Percentiles rank a stretch among this genome's conserved stretches.
Evolutionary conservation across 1,140 invertebrate species (phyloP).

Genomic region (Leucophenga varia): DNA sequence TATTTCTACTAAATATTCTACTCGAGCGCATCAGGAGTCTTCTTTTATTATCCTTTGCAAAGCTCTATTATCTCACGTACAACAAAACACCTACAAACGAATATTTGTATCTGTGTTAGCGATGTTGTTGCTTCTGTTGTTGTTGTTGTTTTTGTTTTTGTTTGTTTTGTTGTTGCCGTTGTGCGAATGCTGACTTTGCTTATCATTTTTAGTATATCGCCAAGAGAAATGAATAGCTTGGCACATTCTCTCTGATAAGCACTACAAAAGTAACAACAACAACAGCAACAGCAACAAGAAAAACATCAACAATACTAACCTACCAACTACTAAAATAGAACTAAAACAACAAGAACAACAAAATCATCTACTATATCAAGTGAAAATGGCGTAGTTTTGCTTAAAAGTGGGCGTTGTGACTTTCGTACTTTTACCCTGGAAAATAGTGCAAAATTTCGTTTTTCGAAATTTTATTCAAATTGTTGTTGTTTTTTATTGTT

Average conservation of each 20-base stretch:
- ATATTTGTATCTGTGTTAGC: neutral
- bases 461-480: constrained; percentile 16
- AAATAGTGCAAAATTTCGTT: constrained; percentile 22
- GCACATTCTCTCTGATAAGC: constrained; percentile 21
- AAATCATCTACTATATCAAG: neutral
- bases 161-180: constrained; percentile 6
- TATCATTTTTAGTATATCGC: constrained; percentile 25
- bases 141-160: too few species aligned
- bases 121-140: neutral
- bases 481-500: too few species aligned
- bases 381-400: neutral
- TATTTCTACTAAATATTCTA: too few species aligned
- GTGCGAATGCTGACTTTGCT: constrained; percentile 5
- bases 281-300: neutral
- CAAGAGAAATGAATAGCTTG: constrained; percentile 28
- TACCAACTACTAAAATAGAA: too few species aligned
- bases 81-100: neutral
- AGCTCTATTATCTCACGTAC: too few species aligned
- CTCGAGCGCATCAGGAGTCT: too few species aligned
- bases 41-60: too few species aligned
- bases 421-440: constrained; percentile 14
- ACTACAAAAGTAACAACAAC: neutral
- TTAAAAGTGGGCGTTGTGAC: constrained; percentile 32
- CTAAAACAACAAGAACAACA: neutral
- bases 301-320: too few species aligned